Evolutionary conservation across 2,797 vertebrate genomes (phyloP).

Genomic region (Triplophysa bombifrons): DNA sequence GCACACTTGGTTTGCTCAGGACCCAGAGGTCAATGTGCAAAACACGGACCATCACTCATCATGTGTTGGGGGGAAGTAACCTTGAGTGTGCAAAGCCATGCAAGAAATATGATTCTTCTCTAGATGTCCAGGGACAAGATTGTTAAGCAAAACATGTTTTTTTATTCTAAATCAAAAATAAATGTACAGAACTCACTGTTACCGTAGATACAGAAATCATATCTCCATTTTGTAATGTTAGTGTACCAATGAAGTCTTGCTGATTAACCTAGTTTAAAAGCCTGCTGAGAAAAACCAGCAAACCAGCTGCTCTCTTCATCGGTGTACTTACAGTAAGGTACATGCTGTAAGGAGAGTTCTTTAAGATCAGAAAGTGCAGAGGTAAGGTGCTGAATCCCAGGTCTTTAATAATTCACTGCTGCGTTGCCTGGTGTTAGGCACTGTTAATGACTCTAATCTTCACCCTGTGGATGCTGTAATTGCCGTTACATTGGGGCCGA

Average conservation of each 20-base stretch:
- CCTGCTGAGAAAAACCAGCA: background rate
- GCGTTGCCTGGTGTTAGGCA: slow-evolving; percentile 52
- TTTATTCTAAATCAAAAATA: background rate
- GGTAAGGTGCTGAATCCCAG: slow-evolving; percentile 35
- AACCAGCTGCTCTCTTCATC: background rate
- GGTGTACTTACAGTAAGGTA: background rate
- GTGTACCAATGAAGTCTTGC: background rate
- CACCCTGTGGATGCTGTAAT: slow-evolving; percentile 52
- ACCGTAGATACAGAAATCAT: background rate
- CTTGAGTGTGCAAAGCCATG: slow-evolving; percentile 40
- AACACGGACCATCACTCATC: slow-evolving; percentile 42
- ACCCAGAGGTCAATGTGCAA: slow-evolving; percentile 36
- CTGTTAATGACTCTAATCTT: slow-evolving; percentile 54
- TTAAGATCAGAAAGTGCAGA: slow-evolving; percentile 43
- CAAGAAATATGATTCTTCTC: slow-evolving; percentile 28
- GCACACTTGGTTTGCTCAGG: slow-evolving; percentile 9
- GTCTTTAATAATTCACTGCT: slow-evolving; percentile 57
- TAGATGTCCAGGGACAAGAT: slow-evolving; percentile 40
- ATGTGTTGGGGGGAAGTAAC: slow-evolving; percentile 39
- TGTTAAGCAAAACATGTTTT: background rate
- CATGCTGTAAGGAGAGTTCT: slow-evolving; percentile 3
- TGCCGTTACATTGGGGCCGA: slow-evolving; percentile 42
- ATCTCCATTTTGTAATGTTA: background rate
- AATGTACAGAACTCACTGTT: background rate
- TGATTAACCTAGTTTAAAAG: background rate